Evolutionary conservation across 2,888 invertebrate species (phyloP).

Genomic region (Ptilodon capucinus): DNA sequence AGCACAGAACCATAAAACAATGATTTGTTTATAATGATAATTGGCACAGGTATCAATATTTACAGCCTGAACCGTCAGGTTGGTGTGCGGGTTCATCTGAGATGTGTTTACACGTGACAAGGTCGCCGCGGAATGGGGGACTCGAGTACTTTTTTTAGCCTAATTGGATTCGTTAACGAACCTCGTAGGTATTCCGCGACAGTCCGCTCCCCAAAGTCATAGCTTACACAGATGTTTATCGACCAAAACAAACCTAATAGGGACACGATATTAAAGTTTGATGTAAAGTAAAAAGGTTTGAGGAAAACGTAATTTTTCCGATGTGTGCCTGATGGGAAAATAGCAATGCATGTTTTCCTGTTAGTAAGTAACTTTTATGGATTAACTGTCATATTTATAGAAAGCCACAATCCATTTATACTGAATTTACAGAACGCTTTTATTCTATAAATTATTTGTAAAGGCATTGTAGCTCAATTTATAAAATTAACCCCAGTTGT

Average conservation of each 20-base stretch:
- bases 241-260: not conserved
- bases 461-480: too few species aligned
- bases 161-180: constrained; percentile 17
- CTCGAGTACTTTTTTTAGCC: constrained; percentile 8
- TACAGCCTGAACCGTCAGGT: not conserved
- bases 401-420: too few species aligned
- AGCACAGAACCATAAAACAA: constrained; percentile 24
- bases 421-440: too few species aligned
- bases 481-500: too few species aligned
- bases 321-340: not conserved
- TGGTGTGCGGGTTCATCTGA: not conserved
- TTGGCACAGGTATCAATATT: constrained; percentile 29
- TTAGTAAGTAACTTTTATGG: not conserved
- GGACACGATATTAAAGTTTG: too few species aligned
- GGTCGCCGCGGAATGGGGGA: constrained; percentile 12
- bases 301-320: not conserved
- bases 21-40: constrained; percentile 35
- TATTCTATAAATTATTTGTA: too few species aligned
- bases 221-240: not conserved
- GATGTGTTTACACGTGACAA: constrained; percentile 3
- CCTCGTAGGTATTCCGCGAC: not conserved
- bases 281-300: not conserved
- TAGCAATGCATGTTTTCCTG: not conserved
- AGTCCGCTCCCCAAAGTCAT: not conserved
- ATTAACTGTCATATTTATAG: too few species aligned